A percentile compares a stretch with the other conserved stretches of the same genome.
Conservation (phyloP, 2,888 invertebrate genomes). For the Dascillus cervinus region DNA sequence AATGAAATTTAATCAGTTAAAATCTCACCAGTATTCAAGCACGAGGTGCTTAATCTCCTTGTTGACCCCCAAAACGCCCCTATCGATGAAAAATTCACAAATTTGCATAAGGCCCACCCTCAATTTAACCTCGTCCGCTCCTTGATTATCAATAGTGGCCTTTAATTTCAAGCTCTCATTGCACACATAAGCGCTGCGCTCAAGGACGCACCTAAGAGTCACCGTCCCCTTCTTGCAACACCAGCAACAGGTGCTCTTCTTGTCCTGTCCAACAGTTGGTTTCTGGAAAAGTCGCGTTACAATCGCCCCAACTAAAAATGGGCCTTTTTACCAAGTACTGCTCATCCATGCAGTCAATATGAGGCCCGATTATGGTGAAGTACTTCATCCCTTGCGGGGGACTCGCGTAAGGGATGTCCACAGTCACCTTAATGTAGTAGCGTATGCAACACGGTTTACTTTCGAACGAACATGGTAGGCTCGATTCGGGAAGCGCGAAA, state of each 20-base stretch:
- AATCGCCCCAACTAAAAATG: no score
- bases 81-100: slow-evolving; percentile 68
- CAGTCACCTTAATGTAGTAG: slow-evolving; percentile 64
- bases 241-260: slow-evolving; percentile 59
- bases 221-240: slow-evolving; percentile 66
- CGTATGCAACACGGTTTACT: slow-evolving; percentile 65
- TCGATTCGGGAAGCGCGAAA: slow-evolving; percentile 65
- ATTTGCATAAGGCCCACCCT: slow-evolving; percentile 47
- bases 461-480: slow-evolving; percentile 69
- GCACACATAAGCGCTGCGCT: slow-evolving; percentile 67
- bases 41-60: slow-evolving; percentile 62
- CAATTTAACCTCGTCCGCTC: slow-evolving; percentile 36
- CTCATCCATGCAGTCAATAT: slow-evolving; percentile 75
- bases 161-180: slow-evolving; percentile 62
- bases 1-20: no score
- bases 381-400: slow-evolving; percentile 74
- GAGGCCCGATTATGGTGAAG: slow-evolving; percentile 70
- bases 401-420: slow-evolving; percentile 71
- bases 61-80: slow-evolving; percentile 63
- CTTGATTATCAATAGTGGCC: slow-evolving; percentile 63
- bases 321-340: slow-evolving; percentile 56
- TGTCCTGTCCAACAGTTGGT: slow-evolving; percentile 56
- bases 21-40: slow-evolving; percentile 52
- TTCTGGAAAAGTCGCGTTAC: slow-evolving; percentile 43
- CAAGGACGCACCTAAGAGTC: slow-evolving; percentile 57